A percentile compares a stretch with the other conserved stretches of the same genome.
phyloP scores from a whole-genome alignment of 2,888 invertebrate genomes.

The Eustalomyia histrio region DNA sequence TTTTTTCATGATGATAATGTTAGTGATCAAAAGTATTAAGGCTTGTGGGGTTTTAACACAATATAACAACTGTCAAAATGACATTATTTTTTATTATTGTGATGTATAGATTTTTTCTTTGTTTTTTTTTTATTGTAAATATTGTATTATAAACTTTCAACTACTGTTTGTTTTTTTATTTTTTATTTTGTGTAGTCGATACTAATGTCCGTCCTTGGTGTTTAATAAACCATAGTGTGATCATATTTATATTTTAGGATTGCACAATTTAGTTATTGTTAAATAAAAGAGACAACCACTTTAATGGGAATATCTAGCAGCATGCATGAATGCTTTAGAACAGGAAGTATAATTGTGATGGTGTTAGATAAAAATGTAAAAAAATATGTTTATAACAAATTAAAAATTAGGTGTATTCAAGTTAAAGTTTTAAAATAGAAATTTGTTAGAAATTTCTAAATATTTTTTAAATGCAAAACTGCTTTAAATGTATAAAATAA shows the following conservation, averaged over 20 bases:
- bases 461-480: too few species aligned
- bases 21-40: conserved; percentile 33
- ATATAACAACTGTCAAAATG: conserved; percentile 49
- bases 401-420: too few species aligned
- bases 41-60: conserved; percentile 25
- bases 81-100: conserved; percentile 50
- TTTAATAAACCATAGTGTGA: conserved; percentile 52
- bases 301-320: conserved; percentile 5
- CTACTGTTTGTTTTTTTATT: conserved; percentile 3
- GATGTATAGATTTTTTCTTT: conserved; percentile 33
- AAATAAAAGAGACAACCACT: conserved; percentile 13
- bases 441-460: too few species aligned
- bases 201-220: conserved; percentile 18
- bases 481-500: too few species aligned
- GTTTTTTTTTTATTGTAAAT: conserved; percentile 1
- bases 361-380: conserved; percentile 49
- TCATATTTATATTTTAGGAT: background rate
- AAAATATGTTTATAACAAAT: background rate
- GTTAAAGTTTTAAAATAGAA: too few species aligned
- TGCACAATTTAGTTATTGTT: conserved; percentile 21
- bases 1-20: conserved; percentile 16
- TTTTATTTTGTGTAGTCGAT: background rate
- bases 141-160: conserved; percentile 13
- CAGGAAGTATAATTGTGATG: conserved; percentile 61
- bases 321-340: conserved; percentile 52